Conservation (phyloP, 2,888 invertebrate species). For the Polyommatus iphigenia region DNA sequence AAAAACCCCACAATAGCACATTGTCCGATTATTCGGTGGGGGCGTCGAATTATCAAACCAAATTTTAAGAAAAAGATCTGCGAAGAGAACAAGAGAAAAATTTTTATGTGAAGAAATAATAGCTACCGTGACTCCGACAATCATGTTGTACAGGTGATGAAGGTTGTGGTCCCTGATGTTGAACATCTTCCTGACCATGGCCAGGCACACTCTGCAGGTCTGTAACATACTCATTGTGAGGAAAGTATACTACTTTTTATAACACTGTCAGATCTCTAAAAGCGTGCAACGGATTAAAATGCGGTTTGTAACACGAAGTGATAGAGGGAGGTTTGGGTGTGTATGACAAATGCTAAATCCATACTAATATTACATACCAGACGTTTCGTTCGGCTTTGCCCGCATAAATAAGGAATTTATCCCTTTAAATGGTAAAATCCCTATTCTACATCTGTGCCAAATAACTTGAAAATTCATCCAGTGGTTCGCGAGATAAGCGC, state of each 20-base stretch:
- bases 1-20: too few relatives aligned
- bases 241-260: neutral
- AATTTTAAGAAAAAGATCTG: neutral
- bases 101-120: neutral
- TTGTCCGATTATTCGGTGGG: too few relatives aligned
- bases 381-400: too few relatives aligned
- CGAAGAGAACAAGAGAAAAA: neutral
- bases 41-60: neutral
- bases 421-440: too few relatives aligned
- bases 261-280: neutral
- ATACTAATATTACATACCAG: neutral
- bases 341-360: neutral
- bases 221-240: neutral
- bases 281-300: neutral
- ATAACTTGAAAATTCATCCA: too few relatives aligned
- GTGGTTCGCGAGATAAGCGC: too few relatives aligned
- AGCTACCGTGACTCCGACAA: conserved; percentile 8
- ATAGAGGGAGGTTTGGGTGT: neutral
- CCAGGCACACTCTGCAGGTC: conserved; percentile 30
- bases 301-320: neutral
- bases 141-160: conserved; percentile 8
- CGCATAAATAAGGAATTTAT: neutral
- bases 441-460: too few relatives aligned
- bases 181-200: conserved; percentile 27
- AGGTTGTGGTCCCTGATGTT: conserved; percentile 25